These are phyloP conservation scores for Tipula vernalis DNA, from an alignment of 2,888 invertebrate genomes.

Conservation along the genomic window DNA sequence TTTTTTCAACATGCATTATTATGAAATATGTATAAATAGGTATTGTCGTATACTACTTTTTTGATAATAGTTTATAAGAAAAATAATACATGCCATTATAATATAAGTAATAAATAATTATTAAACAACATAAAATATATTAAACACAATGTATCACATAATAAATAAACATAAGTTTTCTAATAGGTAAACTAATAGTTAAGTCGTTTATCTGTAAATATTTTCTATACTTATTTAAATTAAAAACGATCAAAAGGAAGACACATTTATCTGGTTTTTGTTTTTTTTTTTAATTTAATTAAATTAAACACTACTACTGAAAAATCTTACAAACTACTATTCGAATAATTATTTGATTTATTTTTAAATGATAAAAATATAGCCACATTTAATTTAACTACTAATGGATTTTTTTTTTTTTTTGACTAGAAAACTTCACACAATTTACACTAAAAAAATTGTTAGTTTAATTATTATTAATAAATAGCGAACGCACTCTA, in stretches of 20 bases:
- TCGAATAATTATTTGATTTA: not conserved
- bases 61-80: not conserved
- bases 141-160: not conserved
- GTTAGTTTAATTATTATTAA: not conserved
- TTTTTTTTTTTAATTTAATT: not conserved
- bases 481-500: not conserved
- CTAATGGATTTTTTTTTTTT: not conserved
- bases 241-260: not conserved
- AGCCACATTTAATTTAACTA: not conserved
- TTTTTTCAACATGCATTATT: not conserved
- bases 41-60: not conserved
- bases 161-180: not conserved
- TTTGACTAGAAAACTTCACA: not conserved
- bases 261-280: not conserved
- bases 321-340: not conserved
- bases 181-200: not conserved
- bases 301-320: not conserved
- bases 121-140: not conserved
- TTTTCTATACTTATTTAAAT: not conserved
- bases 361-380: not conserved
- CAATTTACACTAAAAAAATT: not conserved
- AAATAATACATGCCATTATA: not conserved
- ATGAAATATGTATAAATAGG: not conserved
- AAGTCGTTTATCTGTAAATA: not conserved
- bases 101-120: not conserved